Base-by-base conservation (phyloP, 2,113 vertebrate species). In the Urocolius indicus region DNA sequence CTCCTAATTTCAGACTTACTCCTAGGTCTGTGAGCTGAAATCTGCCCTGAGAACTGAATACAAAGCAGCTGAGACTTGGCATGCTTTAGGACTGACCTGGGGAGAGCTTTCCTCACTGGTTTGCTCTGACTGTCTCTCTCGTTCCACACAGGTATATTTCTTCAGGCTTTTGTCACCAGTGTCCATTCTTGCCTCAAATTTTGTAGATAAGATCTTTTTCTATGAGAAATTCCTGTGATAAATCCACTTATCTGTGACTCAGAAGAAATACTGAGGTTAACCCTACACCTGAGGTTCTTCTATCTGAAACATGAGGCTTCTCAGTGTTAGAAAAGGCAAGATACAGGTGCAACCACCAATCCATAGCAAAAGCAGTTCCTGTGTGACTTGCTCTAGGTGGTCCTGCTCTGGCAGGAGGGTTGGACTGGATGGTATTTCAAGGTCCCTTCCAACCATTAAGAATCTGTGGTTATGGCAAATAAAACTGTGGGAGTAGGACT, bases 51-150 rank as follows among this genome's bases (percentile, higher is more conserved):
- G 32, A 80, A 54, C 5, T 34, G 13, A 55, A 72, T 10, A 13
- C 10, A 34, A 79, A 49, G 10, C 59, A 17, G 59, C 41, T 76
- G 52, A 76, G 17, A 26, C 22, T 49, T 59, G 26, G 7, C 14
- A 19, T 18, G 16, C 16, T 24, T n/a, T 59, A 68, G 45, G 46
- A 45, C 16, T 43, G 22, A 54, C 23, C 5, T 4, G 0, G 0
- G 51, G 22, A 84, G 52, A 66, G 24, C 27, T 75, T 91, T 71
- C 22, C 38, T 80, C 8, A 36, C 59, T 63, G 49, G 7, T 49
- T 4, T 54, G 13, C 15, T 63, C 38, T 24, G 10, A 21, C 46
- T 22, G 7, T 41, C 5, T 32, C 63, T 27, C 65, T 18, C 16
- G 16, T 16, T 65, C 30, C n/a, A 23, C 55, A 54, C 2, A 10